Evolutionary conservation across 2,113 vertebrate genomes (phyloP).

Genomic region (Apteryx mantelli): DNA sequence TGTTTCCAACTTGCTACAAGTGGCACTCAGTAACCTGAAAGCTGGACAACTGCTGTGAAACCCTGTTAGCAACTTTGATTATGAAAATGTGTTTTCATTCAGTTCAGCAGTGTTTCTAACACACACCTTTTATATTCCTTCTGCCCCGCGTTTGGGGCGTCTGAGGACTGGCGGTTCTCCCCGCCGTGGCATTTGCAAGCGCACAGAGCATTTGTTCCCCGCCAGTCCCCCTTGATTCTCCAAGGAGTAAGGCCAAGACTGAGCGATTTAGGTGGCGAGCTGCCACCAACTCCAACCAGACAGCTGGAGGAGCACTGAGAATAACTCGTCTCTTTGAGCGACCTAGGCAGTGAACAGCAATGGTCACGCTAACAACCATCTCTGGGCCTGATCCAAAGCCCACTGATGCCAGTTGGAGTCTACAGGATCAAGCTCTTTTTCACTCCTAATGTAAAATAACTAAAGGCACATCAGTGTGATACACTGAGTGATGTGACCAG

Average conservation of each 20-base stretch:
- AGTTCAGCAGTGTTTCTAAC: not conserved
- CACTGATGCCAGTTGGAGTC: not conserved
- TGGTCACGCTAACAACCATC: too few species aligned
- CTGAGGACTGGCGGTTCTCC: not conserved
- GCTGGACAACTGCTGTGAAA: not conserved
- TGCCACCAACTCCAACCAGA: not conserved
- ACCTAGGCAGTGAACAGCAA: not conserved
- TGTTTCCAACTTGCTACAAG: not conserved
- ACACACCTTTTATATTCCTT: accelerated
- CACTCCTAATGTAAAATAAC: not conserved
- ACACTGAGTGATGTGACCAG: not conserved
- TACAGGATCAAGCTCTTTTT: not conserved
- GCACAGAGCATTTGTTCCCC: not conserved
- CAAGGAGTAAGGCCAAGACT: not conserved
- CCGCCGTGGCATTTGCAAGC: accelerated
- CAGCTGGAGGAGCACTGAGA: not conserved
- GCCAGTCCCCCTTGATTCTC: not conserved
- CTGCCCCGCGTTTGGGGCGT: not conserved
- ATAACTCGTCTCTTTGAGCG: accelerated
- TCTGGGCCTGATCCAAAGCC: not conserved
- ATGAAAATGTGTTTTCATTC: accelerated
- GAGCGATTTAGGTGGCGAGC: not conserved
- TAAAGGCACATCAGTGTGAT: accelerated
- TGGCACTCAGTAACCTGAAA: not conserved
- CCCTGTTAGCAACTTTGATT: accelerated